phyloP scores from a whole-genome alignment of 2,113 vertebrate genomes.

The Elephantulus edwardii region DNA sequence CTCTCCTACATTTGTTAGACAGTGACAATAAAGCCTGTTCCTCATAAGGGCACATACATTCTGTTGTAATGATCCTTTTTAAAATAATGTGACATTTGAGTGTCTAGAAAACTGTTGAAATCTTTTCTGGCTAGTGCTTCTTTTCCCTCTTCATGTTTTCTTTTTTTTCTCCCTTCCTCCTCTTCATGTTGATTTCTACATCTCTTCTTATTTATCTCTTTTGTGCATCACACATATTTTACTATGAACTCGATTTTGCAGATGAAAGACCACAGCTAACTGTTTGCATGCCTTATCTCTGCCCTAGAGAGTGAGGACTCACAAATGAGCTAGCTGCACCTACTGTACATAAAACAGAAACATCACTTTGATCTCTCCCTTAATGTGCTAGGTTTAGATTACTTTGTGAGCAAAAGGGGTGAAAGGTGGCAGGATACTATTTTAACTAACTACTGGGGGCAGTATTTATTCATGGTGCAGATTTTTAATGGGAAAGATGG shows the following conservation, averaged over 20 bases:
- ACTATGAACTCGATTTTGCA: constrained; percentile 77
- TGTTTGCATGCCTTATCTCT: constrained; percentile 84
- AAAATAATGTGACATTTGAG: constrained; percentile 65
- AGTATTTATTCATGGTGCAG: constrained; percentile 79
- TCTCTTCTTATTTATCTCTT: constrained; percentile 81
- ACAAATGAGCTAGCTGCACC: constrained; percentile 78
- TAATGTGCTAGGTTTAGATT: constrained; percentile 84
- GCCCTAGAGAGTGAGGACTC: constrained; percentile 77
- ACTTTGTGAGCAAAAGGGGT: constrained; percentile 81
- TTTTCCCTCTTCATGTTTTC: constrained; percentile 75
- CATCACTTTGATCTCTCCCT: constrained; percentile 83
- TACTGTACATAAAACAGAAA: constrained; percentile 80
- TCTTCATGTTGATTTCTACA: constrained; percentile 80
- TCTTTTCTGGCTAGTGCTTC: constrained; percentile 66
- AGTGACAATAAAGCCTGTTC: constrained; percentile 25
- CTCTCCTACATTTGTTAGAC: constrained; percentile 51
- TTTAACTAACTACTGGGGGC: constrained; percentile 81
- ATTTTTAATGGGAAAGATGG: constrained; percentile 80
- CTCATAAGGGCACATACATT: background rate
- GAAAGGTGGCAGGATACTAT: constrained; percentile 82
- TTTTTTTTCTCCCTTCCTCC: constrained; percentile 80
- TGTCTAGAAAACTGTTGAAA: constrained; percentile 70
- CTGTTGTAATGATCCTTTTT: constrained; percentile 52
- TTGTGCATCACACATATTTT: constrained; percentile 78
- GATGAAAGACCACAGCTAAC: constrained; percentile 80